Evolutionary conservation across 2,113 vertebrate species (phyloP).

Genomic region (Eulemur rufifrons): DNA sequence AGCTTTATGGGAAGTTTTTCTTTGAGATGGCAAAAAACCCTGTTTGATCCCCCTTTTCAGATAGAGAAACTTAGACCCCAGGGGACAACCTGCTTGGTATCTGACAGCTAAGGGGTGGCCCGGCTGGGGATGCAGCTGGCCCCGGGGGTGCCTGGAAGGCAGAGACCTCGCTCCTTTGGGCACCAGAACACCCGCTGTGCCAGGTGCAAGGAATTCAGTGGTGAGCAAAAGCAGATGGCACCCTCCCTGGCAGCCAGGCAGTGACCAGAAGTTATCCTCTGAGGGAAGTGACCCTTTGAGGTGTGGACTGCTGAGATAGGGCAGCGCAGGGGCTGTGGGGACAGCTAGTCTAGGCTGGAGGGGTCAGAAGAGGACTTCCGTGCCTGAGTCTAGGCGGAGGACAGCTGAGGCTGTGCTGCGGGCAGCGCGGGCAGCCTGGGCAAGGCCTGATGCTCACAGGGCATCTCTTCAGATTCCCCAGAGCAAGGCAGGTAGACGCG

Average conservation of each 20-base stretch:
- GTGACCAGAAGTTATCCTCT: not conserved
- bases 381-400: not conserved
- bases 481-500: not conserved
- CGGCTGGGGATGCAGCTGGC: not conserved
- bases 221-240: not conserved
- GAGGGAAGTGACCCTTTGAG: not conserved
- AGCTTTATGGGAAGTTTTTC: not conserved
- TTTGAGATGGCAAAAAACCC: not conserved
- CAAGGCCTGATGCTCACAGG: rapidly evolving
- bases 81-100: not conserved
- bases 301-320: not conserved
- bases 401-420: rapidly evolving
- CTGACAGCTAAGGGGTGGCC: not conserved
- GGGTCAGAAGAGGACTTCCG: not conserved
- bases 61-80: not conserved
- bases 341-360: not conserved
- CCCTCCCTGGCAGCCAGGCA: not conserved
- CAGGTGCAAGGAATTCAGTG: not conserved
- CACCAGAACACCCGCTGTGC: rapidly evolving
- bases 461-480: not conserved
- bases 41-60: not conserved
- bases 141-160: not conserved
- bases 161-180: not conserved
- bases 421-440: not conserved
- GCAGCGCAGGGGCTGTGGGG: rapidly evolving